Conservation (phyloP, 2,888 invertebrate genomes). For the Volucella zonaria region DNA sequence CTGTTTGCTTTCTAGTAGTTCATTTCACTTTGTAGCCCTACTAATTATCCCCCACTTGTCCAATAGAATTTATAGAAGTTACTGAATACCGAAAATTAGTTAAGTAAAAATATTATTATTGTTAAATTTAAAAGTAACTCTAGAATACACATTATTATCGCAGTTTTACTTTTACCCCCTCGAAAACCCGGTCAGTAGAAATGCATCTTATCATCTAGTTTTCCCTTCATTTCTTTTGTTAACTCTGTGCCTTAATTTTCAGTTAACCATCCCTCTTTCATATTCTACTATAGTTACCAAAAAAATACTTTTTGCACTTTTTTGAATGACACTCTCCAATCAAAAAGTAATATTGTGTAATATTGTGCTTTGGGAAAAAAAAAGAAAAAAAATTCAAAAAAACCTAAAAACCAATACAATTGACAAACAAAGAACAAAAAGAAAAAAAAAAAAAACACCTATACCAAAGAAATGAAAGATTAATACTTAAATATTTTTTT, state of each 20-base stretch:
- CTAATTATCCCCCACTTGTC: conserved; percentile 38
- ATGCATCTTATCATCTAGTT: conserved; percentile 61
- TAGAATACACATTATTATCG: conserved; percentile 65
- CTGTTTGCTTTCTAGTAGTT: too few relatives aligned
- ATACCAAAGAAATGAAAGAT: conserved; percentile 72
- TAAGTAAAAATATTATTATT: neutral
- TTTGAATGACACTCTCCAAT: conserved; percentile 77
- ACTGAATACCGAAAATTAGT: neutral
- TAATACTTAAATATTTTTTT: conserved; percentile 61
- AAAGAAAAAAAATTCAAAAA: conserved; percentile 50
- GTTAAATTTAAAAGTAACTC: conserved; percentile 30
- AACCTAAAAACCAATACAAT: conserved; percentile 52
- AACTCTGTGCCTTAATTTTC: neutral
- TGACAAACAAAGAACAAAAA: conserved; percentile 68
- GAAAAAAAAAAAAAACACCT: conserved; percentile 52
- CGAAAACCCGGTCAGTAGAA: conserved; percentile 43
- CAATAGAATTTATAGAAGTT: neutral
- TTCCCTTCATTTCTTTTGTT: conserved; percentile 44
- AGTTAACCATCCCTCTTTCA: conserved; percentile 27
- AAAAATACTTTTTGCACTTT: conserved; percentile 65
- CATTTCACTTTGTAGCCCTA: too few relatives aligned
- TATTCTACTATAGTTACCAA: conserved; percentile 58
- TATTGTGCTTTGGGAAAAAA: conserved; percentile 75
- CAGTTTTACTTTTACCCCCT: conserved; percentile 63
- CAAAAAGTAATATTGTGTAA: conserved; percentile 82